Base-by-base conservation (phyloP, 2,113 vertebrate genomes). In the Tragulus kanchil region DNA sequence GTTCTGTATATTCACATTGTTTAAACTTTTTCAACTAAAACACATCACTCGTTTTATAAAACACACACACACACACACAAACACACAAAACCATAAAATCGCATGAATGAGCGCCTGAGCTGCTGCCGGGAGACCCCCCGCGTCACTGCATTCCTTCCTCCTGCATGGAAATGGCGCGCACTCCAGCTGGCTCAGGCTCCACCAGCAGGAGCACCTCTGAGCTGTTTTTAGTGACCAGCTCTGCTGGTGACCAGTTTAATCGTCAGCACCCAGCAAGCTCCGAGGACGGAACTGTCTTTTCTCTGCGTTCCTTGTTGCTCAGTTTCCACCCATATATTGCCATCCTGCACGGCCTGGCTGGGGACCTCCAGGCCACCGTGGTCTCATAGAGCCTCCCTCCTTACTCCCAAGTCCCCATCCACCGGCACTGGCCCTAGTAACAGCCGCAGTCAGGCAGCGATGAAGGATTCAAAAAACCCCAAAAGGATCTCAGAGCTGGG, bases 131-230 rank as follows among this genome's bases (percentile, higher is more conserved):
- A 84, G 58, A 13, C 3, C 42, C 42, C 28, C 23, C 3, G 1
- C 15, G 21, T 28, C 71, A 28, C n/a, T 3, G 1, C 45, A 4
- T 7, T 5, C 56, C n/a, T 42, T 48, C 11, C 26, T 14, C 0
- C 19, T 0, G 28, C 19, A 0, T 2, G 0, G 8, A 26, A 62
- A 81, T 0, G 3, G 54, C 15, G 1, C 0, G 11, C 25, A 4
- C 1, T 2, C 14, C 50, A 23, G n/a, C 25, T 2, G 12, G 1
- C 25, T 58, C 56, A 13, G n/a, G 58, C 48, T n/a, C 75, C 3
- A 10, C 14, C 3, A 13, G 31, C 67, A 26, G 26, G 50, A 52
- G 1, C 0, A 0, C 0, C 0, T 25, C 17, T 0, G 14, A 52
- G 11, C 26, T 0, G 36, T 21, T n/a, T 9, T 25, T 48, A 10